phyloP scores from a whole-genome alignment of 2,113 vertebrate genomes.

The Hippolais icterina region DNA sequence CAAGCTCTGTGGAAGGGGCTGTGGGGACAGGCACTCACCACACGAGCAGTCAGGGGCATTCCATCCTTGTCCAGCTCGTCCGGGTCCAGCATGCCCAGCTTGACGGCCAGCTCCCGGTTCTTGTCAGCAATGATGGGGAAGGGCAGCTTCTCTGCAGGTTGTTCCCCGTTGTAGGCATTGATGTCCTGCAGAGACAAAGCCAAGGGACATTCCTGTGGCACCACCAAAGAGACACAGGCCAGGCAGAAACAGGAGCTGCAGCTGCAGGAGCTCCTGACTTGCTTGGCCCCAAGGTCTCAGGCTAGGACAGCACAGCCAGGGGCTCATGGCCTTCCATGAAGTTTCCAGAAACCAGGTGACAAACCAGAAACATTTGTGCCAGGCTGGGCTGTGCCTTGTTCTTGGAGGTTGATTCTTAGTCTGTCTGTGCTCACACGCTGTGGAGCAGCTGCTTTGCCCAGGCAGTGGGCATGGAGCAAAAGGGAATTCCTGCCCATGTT shows the following conservation, averaged over 20 bases:
- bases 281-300: neutral
- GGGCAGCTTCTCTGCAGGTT: slow-evolving; percentile 76
- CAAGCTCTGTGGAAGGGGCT: neutral
- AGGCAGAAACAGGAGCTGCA: neutral
- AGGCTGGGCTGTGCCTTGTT: neutral
- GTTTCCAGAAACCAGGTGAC: neutral
- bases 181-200: slow-evolving; percentile 82
- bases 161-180: slow-evolving; percentile 76
- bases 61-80: slow-evolving; percentile 88
- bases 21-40: slow-evolving; percentile 77
- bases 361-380: neutral
- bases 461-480: neutral
- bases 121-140: slow-evolving; percentile 96
- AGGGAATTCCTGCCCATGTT: neutral
- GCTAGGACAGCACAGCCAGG: neutral
- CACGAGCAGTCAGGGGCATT: slow-evolving; percentile 90
- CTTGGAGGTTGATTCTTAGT: neutral
- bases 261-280: neutral
- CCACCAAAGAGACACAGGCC: neutral
- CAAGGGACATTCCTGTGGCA: rapidly evolving
- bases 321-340: neutral
- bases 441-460: neutral
- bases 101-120: slow-evolving; percentile 83
- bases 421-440: neutral
- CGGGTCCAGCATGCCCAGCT: slow-evolving; percentile 94